These are phyloP conservation scores for Lophura swinhoii DNA, from an alignment of 2,797 vertebrate species.

Conservation along the genomic window DNA sequence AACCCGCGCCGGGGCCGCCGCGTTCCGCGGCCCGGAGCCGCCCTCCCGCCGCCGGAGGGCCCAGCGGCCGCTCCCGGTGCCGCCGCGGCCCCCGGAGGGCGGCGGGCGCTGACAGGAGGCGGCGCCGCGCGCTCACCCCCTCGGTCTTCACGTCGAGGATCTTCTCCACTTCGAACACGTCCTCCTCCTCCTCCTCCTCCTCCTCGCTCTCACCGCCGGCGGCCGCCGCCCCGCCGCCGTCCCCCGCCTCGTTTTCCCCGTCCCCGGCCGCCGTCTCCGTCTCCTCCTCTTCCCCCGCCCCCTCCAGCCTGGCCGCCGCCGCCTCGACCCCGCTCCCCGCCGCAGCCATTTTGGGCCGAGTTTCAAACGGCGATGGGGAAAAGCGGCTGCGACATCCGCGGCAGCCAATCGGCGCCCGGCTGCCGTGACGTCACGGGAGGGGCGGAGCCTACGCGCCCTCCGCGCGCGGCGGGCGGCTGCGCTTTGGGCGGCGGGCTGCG, in stretches of 20 bases:
- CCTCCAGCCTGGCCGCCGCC: not conserved
- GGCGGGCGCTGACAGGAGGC: no score
- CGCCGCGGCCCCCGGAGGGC: no score
- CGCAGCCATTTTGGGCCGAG: slow-evolving; percentile 70
- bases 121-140: slow-evolving; percentile 81
- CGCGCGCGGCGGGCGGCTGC: no score
- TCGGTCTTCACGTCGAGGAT: slow-evolving; percentile 94
- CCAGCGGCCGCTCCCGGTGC: no score
- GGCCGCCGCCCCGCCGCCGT: slow-evolving; percentile 24
- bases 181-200: slow-evolving; percentile 87
- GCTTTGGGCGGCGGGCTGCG: no score
- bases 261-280: not conserved
- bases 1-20: no score
- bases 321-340: not conserved
- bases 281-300: slow-evolving; percentile 7
- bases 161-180: slow-evolving; percentile 94
- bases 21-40: no score
- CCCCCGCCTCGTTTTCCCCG: not conserved
- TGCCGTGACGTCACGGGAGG: no score
- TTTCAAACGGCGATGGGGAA: slow-evolving; percentile 4
- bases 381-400: slow-evolving; percentile 18
- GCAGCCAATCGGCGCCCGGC: no score
- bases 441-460: not conserved
- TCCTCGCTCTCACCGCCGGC: slow-evolving; percentile 82
- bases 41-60: no score